A percentile compares a stretch with the other conserved stretches of the same genome.
Conservation (phyloP, 92 coral and sea anemone genomes). For the Umimayanthus kanabou region DNA sequence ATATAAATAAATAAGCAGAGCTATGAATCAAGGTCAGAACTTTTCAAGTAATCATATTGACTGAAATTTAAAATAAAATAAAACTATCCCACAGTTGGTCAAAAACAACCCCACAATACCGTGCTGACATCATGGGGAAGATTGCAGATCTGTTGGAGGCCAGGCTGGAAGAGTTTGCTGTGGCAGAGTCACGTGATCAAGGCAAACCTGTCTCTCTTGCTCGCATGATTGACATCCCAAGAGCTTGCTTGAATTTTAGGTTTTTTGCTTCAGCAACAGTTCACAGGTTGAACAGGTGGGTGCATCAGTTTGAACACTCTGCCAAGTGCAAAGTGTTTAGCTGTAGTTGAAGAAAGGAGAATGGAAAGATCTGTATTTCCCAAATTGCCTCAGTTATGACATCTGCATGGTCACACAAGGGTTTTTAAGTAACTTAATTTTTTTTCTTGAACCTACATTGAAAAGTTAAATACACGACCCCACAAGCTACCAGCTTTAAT, state of each 20-base stretch:
- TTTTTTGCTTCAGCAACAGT: slow-evolving; percentile 73
- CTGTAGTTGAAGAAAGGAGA: neutral
- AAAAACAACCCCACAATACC: slow-evolving; percentile 58
- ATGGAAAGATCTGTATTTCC: no score
- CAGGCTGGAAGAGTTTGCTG: slow-evolving; percentile 73
- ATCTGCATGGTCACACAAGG: no score
- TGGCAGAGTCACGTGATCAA: slow-evolving; percentile 82
- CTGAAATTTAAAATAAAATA: no score
- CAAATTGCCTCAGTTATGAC: no score
- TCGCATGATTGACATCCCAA: slow-evolving; percentile 69
- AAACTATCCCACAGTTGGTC: slow-evolving; percentile 65
- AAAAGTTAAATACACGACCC: no score
- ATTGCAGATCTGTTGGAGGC: slow-evolving; percentile 79
- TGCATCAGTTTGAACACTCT: neutral
- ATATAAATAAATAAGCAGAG: no score
- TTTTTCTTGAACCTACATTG: no score
- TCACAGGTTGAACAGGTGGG: slow-evolving; percentile 53
- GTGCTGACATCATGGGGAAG: slow-evolving; percentile 73
- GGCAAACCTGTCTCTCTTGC: slow-evolving; percentile 83
- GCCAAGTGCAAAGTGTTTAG: no score
- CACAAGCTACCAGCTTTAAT: no score
- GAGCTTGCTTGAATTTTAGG: slow-evolving; percentile 72
- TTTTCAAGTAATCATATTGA: no score
- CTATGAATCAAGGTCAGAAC: no score
- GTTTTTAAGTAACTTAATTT: no score